These are phyloP conservation scores for Spinus pinus DNA, from an alignment of 2,797 vertebrate genomes.

Conservation along the genomic window DNA sequence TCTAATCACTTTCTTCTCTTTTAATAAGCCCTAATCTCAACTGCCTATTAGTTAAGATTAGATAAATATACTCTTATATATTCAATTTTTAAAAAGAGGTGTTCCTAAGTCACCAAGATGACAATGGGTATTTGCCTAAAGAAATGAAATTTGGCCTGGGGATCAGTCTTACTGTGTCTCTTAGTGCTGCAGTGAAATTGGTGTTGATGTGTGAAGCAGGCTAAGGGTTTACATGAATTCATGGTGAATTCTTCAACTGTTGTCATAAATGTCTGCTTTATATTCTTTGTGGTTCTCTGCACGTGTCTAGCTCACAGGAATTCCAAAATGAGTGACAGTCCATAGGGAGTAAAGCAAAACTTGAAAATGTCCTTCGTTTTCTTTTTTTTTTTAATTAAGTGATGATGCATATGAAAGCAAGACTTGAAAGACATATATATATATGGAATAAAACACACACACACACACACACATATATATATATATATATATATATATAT, in stretches of 20 bases:
- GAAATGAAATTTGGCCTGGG: background rate
- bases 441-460: too few species aligned
- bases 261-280: conserved; percentile 20
- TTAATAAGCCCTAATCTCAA: background rate
- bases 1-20: background rate
- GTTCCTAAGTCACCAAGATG: background rate
- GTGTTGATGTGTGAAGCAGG: conserved; percentile 42
- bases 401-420: background rate
- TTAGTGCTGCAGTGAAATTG: background rate
- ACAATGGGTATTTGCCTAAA: background rate
- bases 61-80: background rate
- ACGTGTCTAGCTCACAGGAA: background rate
- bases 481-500: too few species aligned
- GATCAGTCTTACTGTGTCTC: background rate
- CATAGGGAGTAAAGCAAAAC: background rate
- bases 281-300: conserved; percentile 13
- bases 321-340: background rate
- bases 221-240: background rate
- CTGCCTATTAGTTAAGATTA: background rate
- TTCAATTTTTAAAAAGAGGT: background rate
- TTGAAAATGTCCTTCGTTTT: background rate
- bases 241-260: conserved; percentile 27
- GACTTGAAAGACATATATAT: background rate
- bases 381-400: background rate
- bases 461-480: too few species aligned